Base-by-base conservation (phyloP, 2,888 invertebrate species). In the Eupeodes luniger region DNA sequence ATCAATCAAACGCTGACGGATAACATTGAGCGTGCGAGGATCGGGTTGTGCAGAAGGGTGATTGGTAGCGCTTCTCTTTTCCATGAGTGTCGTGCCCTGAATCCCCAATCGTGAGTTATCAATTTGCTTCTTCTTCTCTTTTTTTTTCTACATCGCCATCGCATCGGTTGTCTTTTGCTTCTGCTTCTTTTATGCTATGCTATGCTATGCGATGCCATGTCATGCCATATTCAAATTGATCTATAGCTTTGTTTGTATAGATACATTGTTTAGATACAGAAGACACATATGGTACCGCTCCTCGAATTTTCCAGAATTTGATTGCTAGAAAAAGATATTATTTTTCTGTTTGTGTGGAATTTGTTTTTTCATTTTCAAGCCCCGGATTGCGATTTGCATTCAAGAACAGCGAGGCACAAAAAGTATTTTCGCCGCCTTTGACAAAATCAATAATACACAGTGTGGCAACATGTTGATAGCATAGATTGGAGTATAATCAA, bases 41-140 rank as follows among this genome's bases (percentile, higher is more conserved):
- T 5, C 40, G 27, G 59, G 59, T 59, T 59, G 11, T 16, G 69
- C 57, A 40, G 74, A 66, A 27, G 61, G 74, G 34, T 51, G 55
- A 59, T 72, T 85, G 72, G 72, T 59, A 76, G 78, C 51, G 86
- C 79, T 82, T 74, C 80, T 87, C 72, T 79, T 53, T 64, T 81
- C 88, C 84, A 88, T 88, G 70, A 70, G 70, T 70, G 85, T 88
- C 88, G 88, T 88, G 88, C 88, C 85, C 85, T 78, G 88, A 88
- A 88, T 88, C 81, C 75, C 16, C 81, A 88, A 88, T 75, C 64
- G 84, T 87, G 76, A 85, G 80, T 85, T 85, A 85, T 85, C 85
- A 81, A 81, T 85, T 77, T 85, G 76, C 77, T 72, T 51, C 59
- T 85, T 70, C 44, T 64, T 44, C 10, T 40, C 2, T 40, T 40